Evolutionary conservation across 2,797 vertebrate genomes (phyloP).

Genomic region (Merluccius polli): DNA sequence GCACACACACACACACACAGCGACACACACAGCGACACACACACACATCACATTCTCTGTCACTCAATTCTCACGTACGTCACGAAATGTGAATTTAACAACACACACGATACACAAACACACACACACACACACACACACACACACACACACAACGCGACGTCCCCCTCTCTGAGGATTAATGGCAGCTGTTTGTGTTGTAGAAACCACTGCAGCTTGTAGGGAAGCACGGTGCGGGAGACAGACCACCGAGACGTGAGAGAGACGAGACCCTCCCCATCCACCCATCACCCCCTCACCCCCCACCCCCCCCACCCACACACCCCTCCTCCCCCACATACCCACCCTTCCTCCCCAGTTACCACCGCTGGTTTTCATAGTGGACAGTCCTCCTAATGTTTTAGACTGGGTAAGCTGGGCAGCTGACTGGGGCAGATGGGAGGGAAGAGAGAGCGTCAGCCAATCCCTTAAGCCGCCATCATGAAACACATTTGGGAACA

Average conservation of each 20-base stretch:
- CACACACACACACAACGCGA: slow-evolving; percentile 4
- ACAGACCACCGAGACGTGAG: slow-evolving; percentile 11
- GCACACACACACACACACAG: not conserved
- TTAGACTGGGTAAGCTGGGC: slow-evolving; percentile 8
- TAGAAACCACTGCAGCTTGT: slow-evolving; percentile 47
- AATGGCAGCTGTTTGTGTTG: slow-evolving; percentile 34
- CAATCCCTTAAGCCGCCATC: slow-evolving; percentile 21
- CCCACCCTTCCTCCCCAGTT: no score
- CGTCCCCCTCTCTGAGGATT: slow-evolving; percentile 42
- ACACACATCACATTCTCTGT: not conserved
- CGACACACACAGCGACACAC: not conserved
- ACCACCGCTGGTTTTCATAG: no score
- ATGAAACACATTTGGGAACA: slow-evolving; percentile 16
- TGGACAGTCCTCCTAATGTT: no score
- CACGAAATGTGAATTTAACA: no score
- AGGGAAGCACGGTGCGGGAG: slow-evolving; percentile 41
- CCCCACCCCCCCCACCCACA: no score
- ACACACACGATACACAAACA: not conserved
- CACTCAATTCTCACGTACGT: no score
- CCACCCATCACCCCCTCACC: no score
- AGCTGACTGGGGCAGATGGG: slow-evolving; percentile 38
- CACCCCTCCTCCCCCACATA: no score
- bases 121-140: slow-evolving; percentile 19
- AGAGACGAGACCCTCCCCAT: no score
- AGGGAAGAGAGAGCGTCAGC: slow-evolving; percentile 16